These are phyloP conservation scores for Chaetoderma sp. DNA, from an alignment of 2,888 invertebrate species.

Conservation along the genomic window DNA sequence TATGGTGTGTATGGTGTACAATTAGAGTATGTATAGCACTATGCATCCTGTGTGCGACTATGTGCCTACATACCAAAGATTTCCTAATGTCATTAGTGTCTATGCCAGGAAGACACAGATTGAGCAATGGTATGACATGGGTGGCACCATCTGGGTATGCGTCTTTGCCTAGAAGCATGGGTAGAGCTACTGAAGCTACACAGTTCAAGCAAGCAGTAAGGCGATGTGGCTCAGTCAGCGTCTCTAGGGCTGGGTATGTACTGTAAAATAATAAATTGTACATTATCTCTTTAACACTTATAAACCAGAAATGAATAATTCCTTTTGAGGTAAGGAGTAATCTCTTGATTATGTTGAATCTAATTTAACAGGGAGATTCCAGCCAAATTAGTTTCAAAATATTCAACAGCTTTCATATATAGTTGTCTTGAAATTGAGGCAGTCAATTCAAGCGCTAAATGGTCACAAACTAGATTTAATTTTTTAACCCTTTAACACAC, in stretches of 20 bases:
- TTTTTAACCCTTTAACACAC: no score
- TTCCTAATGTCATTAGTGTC: slow-evolving; percentile 87
- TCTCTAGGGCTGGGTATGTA: slow-evolving; percentile 83
- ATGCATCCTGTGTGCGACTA: no score
- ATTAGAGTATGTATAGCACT: no score
- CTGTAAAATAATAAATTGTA: slow-evolving; percentile 47
- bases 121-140: slow-evolving; percentile 84
- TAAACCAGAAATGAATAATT: no score
- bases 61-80: slow-evolving; percentile 66
- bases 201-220: slow-evolving; percentile 70
- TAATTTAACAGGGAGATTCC: background rate
- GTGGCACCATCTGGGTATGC: slow-evolving; percentile 77
- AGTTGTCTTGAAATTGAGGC: no score
- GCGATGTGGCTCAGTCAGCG: slow-evolving; percentile 88
- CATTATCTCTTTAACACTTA: no score
- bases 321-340: background rate
- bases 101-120: slow-evolving; percentile 86
- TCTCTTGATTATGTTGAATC: background rate
- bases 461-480: no score
- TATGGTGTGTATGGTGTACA: no score
- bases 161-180: slow-evolving; percentile 71
- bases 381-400: background rate
- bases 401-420: background rate
- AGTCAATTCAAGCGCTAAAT: no score
- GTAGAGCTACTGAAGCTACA: slow-evolving; percentile 67